Conservation (phyloP, 2,113 vertebrate genomes). For the Scomber japonicus region DNA sequence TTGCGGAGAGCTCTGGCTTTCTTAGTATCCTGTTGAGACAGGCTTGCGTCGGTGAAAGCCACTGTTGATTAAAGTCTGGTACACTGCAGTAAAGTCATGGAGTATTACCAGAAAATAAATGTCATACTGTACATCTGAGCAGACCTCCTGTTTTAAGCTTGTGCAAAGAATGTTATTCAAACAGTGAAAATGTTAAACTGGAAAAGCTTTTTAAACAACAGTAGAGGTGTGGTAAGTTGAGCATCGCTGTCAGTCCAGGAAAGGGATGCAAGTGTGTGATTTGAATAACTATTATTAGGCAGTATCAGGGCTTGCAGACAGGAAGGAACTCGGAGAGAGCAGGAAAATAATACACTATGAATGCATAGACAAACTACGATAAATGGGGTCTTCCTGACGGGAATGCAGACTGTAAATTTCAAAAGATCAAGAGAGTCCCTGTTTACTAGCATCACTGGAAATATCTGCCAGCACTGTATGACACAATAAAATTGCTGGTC, state of each 20-base stretch:
- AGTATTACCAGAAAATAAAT: constrained; percentile 42
- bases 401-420: constrained; percentile 24
- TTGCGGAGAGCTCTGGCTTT: constrained; percentile 63
- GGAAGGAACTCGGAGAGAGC: constrained; percentile 71
- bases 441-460: constrained; percentile 13
- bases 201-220: constrained; percentile 28
- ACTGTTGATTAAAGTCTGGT: constrained; percentile 67
- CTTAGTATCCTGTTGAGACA: constrained; percentile 78
- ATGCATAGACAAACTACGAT: constrained; percentile 59
- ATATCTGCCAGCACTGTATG: constrained; percentile 4
- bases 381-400: constrained; percentile 59
- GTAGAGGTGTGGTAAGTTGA: constrained; percentile 57
- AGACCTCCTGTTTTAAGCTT: constrained; percentile 5
- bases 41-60: constrained; percentile 62
- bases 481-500: constrained; percentile 27
- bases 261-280: constrained; percentile 74
- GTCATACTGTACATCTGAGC: constrained; percentile 21
- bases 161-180: neutral
- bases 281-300: constrained; percentile 72
- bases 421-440: constrained; percentile 20
- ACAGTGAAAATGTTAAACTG: constrained; percentile 4
- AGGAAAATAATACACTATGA: constrained; percentile 70
- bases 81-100: constrained; percentile 11
- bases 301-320: constrained; percentile 71
- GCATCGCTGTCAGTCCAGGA: constrained; percentile 72